Conservation (phyloP, 1,140 invertebrate genomes). For the Pseudomyrmex concolor region DNA sequence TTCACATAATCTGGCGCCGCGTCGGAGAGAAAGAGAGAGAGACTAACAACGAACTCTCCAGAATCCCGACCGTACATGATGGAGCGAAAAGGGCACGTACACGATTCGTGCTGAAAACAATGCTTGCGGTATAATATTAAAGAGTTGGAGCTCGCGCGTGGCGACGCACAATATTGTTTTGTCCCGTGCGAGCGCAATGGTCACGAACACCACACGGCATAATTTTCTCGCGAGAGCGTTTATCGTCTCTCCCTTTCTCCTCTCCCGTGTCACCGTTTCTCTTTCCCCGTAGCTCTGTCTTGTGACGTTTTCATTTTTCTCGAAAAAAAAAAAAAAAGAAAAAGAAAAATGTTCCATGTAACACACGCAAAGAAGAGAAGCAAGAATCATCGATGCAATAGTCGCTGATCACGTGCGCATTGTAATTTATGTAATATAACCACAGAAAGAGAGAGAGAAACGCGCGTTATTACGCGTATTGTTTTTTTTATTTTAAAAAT, state of each 20-base stretch:
- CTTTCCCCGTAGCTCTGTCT: no score
- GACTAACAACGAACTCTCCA: conserved; percentile 4
- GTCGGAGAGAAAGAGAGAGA: neutral
- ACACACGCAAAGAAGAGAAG: neutral
- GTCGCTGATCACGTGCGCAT: conserved; percentile 1
- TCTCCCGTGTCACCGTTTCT: conserved; percentile 23
- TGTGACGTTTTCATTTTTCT: conserved; percentile 39
- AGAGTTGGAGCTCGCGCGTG: conserved; percentile 48
- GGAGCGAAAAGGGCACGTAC: conserved; percentile 64
- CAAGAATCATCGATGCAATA: neutral
- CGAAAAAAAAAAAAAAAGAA: no score
- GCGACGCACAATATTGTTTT: conserved; percentile 71
- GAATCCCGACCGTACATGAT: conserved; percentile 44
- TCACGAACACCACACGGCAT: conserved; percentile 70
- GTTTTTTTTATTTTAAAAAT: no score
- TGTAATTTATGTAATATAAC: no score
- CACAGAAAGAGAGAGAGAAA: neutral
- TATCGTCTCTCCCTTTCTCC: conserved; percentile 47
- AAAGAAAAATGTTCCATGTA: neutral
- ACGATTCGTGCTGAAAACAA: conserved; percentile 75
- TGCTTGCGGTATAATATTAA: conserved; percentile 70
- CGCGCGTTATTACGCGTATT: no score
- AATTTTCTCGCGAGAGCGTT: conserved; percentile 61
- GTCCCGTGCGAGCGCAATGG: conserved; percentile 62
- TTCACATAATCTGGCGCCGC: neutral